Base-by-base conservation (phyloP, 2,888 invertebrate species). In the Nineta flava region DNA sequence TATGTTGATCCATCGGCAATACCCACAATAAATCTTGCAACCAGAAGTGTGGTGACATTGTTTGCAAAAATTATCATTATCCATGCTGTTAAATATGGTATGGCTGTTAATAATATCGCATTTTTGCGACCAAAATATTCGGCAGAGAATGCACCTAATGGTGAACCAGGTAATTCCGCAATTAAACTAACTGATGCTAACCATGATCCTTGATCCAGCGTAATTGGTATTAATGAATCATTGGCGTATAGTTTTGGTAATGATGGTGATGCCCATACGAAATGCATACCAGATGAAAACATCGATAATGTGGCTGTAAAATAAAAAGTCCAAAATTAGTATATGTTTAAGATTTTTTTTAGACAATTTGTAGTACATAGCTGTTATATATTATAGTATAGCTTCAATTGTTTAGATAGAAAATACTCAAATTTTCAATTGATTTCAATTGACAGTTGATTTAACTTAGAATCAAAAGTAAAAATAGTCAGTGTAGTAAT, bases 101-200 rank as follows among this genome's bases (percentile, higher is more conserved):
- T 56, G 1, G 75, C 76, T 15, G 75, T 70, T 34, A 74, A 59
- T 16, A 77, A 67, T 4, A 77, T 62, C 34, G 75, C 73, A 3
- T 67, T 69, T 58, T 77, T 77, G 9, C 79, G 69, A 26, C 79
- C 79, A 53, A 74, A 70, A 54, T 69, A 66, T 59, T 78, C 77
- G 52, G 77, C 76, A 53, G 74, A 64, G 60, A 77, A 71, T 13
- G 76, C 78, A 16, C 77, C 70, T 16, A 76, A 67, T n/a, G 76
- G 62, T 17, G 73, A 74, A 45, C 76, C 76, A 44, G 76, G 63
- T 12, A 75, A 72, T 1, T 75, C 75, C 56, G 76, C 77, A 47
- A 77, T 65, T 55, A 76, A 72, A 67, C 74, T 75, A 57, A 77
- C 69, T 46, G 76, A 76, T 2, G 72, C 73, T 59, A 74, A 71